Base-by-base conservation (phyloP, 2,888 invertebrate genomes). In the Nephrotoma flavescens region DNA sequence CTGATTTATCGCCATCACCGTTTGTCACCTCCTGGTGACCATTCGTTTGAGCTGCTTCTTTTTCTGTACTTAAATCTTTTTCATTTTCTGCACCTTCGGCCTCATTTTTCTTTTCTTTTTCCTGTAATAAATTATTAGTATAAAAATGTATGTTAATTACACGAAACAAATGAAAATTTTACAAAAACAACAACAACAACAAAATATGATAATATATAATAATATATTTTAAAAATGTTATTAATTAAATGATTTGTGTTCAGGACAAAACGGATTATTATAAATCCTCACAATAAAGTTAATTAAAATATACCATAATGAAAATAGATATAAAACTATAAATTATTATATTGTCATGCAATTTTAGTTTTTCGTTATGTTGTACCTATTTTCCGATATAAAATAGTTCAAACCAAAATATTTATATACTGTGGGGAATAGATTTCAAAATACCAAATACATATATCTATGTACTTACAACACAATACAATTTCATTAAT, bases 41-140 rank as follows among this genome's bases (percentile, higher is more conserved):
- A 86, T 88, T 88, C 86, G 89, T 89, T 88, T 89, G 92, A 71
- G 71, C 71, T 71, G 71, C 71, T 89, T 93, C 93, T 90, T 95
- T 95, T 90, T 95, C 95, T 89, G 94, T 94, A 87, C 94, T 93
- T 87, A 94, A 93, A 90, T 95, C 95, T 90, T 95, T 95, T 90
- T 94, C 95, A 89, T 94, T 95, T 90, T 94, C 94, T 1, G 93
- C 93, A 85, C 93, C 93, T 87, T 93, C 93, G 88, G 92, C 92
- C 88, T 93, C 93, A 11, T 92, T 89, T 88, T 93, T 92, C 89
- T 94, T 93, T 89, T 93, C 93, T 91, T 94, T 94, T 89, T 94
- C 95, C 93, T 95, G 89, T 87, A 71, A 71, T 71, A 31, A 71
- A 71, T 71, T 71, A 71, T 71, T 71, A 71, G 71, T 71, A 31